Base-by-base conservation (phyloP, 2,797 vertebrate genomes). In the Gambelia wislizenii region DNA sequence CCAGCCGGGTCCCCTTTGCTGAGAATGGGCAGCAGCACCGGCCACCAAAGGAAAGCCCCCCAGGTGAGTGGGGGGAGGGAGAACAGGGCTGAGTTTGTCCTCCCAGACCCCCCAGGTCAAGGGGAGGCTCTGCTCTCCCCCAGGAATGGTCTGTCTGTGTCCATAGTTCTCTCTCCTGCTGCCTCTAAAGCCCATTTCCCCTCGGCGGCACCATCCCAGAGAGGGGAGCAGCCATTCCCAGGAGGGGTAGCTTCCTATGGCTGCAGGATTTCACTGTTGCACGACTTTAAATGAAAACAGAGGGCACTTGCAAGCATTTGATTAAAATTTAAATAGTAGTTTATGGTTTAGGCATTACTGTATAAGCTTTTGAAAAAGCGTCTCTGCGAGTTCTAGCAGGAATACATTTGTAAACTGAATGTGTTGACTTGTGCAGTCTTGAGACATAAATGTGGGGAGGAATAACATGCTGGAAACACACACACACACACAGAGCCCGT, bases 1-100 rank as follows among this genome's bases (percentile, higher is more conserved):
- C 8, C 64, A 67, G 64, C 64, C 64, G 10, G 10, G 30, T 33
- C 30, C 64, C 4, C 30, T 2, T 12, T 9, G 49, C 97, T 69
- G 98, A 98, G 94, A 98, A 98, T 14, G 97, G 97, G 54, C 96
- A 96, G 91, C 96, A 96, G 86, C 90, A 89, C 10, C 52, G 30
- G 8, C 18, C 3, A 3, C 27, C 0, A 1, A 33, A 14, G 14
- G 69, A 59, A 22, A 18, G 83, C 59, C 1, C 54, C 59, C 33
- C 42, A 80, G 72, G n/a, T 64, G 42, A 52, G 83, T 16, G 61
- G 1, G 64, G 27, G 25, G 27, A 3, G 64, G 30, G 64, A 14
- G 22, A 5, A n/a, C n/a, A n/a, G n/a, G n/a, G n/a, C n/a, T n/a
- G n/a, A n/a, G n/a, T n/a, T 18, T 16, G 12, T 61, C 16, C 59